Percentiles rank a stretch among this genome's conserved stretches.
These are phyloP conservation scores for Aurelia sp. DNA, from an alignment of 30 jellyfish, hydroid and myxozoan genomes.

Conservation along the genomic window DNA sequence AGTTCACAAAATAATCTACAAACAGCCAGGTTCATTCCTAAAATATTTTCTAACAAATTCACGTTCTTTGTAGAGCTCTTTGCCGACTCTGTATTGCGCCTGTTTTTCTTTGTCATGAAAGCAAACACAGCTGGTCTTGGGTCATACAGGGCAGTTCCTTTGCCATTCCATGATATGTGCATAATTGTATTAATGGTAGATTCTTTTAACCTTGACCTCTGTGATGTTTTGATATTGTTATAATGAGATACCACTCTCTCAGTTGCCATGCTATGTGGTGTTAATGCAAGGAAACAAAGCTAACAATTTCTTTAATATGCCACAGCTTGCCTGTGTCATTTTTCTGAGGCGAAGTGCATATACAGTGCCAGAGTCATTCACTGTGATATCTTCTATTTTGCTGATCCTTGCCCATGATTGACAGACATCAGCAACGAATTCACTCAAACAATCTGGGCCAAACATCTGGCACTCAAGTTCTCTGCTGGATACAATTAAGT, in stretches of 20 bases:
- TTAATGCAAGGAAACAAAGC: slow-evolving; percentile 35
- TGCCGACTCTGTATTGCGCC: slow-evolving; percentile 17
- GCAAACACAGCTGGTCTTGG: too few relatives aligned
- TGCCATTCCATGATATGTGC: not conserved
- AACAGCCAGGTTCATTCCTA: too few relatives aligned
- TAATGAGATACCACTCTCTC: slow-evolving; percentile 43
- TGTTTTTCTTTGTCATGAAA: too few relatives aligned
- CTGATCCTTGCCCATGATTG: slow-evolving; percentile 24
- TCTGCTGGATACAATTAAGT: slow-evolving; percentile 20
- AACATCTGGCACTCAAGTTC: slow-evolving; percentile 1
- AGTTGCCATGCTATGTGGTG: slow-evolving; percentile 71
- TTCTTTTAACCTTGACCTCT: too few relatives aligned
- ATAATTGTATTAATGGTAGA: too few relatives aligned
- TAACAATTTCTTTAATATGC: slow-evolving; percentile 6
- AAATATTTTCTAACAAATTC: slow-evolving; percentile 26
- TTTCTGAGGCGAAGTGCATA: slow-evolving; percentile 7
- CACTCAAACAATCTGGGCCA: not conserved
- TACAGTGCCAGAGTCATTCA: slow-evolving; percentile 14
- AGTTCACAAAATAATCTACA: too few relatives aligned
- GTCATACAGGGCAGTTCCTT: not conserved
- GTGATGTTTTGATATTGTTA: slow-evolving; percentile 37
- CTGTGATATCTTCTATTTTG: slow-evolving; percentile 17
- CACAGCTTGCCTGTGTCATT: slow-evolving; percentile 17
- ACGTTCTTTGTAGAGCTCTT: slow-evolving; percentile 3
- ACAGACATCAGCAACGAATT: slow-evolving; percentile 29